Percentiles rank a stretch among this genome's conserved stretches.
phyloP scores from a whole-genome alignment of 2,797 vertebrate genomes.

The Ctenosaura bakeri region DNA sequence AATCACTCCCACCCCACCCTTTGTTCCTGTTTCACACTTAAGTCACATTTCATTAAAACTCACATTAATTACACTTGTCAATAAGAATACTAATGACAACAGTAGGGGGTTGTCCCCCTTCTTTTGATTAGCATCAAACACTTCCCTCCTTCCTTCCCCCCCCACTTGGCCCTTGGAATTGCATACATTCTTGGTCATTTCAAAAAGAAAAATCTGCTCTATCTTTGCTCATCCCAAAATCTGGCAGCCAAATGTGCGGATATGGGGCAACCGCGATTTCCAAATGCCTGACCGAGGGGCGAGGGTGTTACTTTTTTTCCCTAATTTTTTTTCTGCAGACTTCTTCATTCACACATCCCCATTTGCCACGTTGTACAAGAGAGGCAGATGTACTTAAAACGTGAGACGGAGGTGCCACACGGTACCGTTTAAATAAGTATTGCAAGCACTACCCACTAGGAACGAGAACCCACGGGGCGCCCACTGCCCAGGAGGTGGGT shows the following conservation, averaged over 20 bases:
- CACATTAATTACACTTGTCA: conserved; percentile 52
- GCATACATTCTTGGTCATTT: conserved; percentile 41
- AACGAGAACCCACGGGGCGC: background rate
- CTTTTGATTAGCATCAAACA: conserved; percentile 54
- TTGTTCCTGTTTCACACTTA: conserved; percentile 70
- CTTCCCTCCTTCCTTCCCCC: background rate
- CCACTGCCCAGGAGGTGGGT: too few relatives aligned
- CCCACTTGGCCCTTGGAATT: background rate
- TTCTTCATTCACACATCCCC: conserved; percentile 56
- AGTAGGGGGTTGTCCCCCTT: conserved; percentile 28
- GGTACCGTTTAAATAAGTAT: conserved; percentile 80
- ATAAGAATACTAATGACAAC: conserved; percentile 61
- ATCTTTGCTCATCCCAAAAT: conserved; percentile 28
- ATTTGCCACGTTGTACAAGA: conserved; percentile 74
- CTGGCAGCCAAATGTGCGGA: conserved; percentile 36
- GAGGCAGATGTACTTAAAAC: conserved; percentile 72
- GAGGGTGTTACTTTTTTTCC: too few relatives aligned
- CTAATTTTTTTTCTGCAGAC: conserved; percentile 19
- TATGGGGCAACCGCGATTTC: conserved; percentile 37
- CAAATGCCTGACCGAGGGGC: background rate
- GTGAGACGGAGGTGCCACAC: conserved; percentile 66
- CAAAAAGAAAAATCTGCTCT: conserved; percentile 44
- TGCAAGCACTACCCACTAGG: background rate
- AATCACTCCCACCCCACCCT: conserved; percentile 3
- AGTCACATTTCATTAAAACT: conserved; percentile 72